Evolutionary conservation across 2,888 invertebrate genomes (phyloP), one percentile per base, ranked within the genome.

Genomic region (Chouioia cunea): DNA sequence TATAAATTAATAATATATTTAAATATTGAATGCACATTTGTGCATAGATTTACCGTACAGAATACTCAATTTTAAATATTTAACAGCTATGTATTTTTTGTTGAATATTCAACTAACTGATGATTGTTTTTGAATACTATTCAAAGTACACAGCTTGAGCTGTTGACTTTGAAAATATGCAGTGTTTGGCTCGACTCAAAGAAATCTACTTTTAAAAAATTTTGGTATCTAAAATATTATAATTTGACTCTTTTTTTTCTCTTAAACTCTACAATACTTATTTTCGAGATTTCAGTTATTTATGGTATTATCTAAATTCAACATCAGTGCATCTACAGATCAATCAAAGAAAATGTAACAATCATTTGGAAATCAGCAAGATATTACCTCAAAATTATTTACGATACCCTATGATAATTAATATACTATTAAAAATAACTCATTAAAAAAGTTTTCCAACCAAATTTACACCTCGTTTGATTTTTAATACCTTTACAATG

Each of bases 141-240:
- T 36, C 36, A 62, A 69, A 59, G 23, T 65, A 36, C 15, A 16
- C n/a, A 12, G 56, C 57, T 65, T 36, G 20, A 70, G 70, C 62
- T 57, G 70, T 65, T 65, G 62, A 71, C 56, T 74, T 71, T 63
- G 66, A 69, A 74, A 71, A 73, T 71, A 68, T 48, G 60, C 63
- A 68, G 59, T 70, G 68, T 47, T 57, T 57, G 50, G 46, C 23
- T 66, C 47, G 44, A 14, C 15, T 66, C 58, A 70, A 68, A 63
- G 63, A 66, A 68, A 71, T 63, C 36, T 59, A 69, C 27, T 58
- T 56, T 71, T 69, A 62, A 71, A 69, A 71, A 71, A 64, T 64
- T 52, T 65, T 65, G 58, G 65, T 71, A 71, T 71, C 73, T 69
- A 74, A 71, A 74, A 74, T 74, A 71, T 74, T 66, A 65, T 63